Evolutionary conservation across 2,888 invertebrate genomes (phyloP).

Genomic region (Eupithecia insigniata): DNA sequence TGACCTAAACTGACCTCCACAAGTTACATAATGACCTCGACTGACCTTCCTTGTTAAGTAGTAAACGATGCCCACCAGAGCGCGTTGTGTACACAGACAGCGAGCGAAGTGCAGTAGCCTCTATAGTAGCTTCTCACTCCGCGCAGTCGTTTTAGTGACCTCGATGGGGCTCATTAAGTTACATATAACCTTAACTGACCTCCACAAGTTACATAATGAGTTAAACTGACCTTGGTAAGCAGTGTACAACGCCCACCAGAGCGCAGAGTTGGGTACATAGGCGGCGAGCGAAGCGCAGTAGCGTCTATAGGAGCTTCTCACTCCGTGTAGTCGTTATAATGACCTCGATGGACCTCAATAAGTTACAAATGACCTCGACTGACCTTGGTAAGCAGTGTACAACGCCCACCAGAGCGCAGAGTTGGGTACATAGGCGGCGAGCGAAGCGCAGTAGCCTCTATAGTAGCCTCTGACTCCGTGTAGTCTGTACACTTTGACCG

Average conservation of each 20-base stretch:
- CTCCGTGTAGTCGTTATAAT: neutral
- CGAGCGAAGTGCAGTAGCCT: conserved; percentile 96
- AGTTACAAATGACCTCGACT: conserved; percentile 10
- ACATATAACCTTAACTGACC: neutral
- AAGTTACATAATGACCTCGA: neutral
- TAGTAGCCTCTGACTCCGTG: conserved; percentile 96
- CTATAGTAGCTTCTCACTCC: no score
- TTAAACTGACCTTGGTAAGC: conserved; percentile 87
- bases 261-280: conserved; percentile 98
- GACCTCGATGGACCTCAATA: neutral
- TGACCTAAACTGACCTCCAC: no score
- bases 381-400: conserved; percentile 97
- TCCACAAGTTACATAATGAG: neutral
- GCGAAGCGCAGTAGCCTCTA: conserved; percentile 95
- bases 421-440: conserved; percentile 97
- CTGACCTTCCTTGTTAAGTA: conserved; percentile 87
- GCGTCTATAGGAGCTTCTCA: conserved; percentile 93
- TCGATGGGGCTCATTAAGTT: no score
- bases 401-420: conserved; percentile 99
- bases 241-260: conserved; percentile 99
- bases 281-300: conserved; percentile 96
- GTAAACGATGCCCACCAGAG: conserved; percentile 99
- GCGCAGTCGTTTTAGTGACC: no score
- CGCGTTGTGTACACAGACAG: conserved; percentile 98
- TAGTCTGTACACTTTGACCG: conserved; percentile 89